phyloP scores from a whole-genome alignment of 2,797 vertebrate species.

The Sebastes iracundus region DNA sequence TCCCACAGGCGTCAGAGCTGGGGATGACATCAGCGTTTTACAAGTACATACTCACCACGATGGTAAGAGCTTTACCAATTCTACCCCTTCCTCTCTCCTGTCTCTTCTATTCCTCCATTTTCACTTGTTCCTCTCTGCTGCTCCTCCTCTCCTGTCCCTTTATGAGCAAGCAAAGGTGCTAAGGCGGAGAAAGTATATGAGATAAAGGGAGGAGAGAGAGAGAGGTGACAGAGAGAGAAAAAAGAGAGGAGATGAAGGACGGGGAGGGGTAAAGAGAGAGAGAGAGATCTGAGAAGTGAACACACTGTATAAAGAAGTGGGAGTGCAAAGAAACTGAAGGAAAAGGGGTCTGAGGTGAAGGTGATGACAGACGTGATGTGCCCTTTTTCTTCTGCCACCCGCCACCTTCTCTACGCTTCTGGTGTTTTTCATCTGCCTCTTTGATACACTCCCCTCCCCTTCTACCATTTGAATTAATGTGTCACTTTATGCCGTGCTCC shows the following conservation, averaged over 20 bases:
- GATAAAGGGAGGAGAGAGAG: slow-evolving; percentile 33
- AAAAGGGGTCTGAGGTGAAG: slow-evolving; percentile 61
- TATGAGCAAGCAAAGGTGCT: slow-evolving; percentile 36
- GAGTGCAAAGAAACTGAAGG: slow-evolving; percentile 18
- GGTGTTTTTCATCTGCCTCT: slow-evolving; percentile 63
- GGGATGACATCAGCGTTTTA: slow-evolving; percentile 93
- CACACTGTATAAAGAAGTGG: slow-evolving; percentile 48
- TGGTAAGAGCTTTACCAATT: slow-evolving; percentile 81
- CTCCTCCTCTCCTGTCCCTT: slow-evolving; percentile 34
- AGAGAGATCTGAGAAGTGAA: slow-evolving; percentile 41
- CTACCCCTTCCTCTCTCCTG: not conserved
- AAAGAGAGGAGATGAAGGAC: slow-evolving; percentile 27
- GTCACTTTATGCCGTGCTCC: slow-evolving; percentile 51
- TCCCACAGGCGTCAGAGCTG: slow-evolving; percentile 47
- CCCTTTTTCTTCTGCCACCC: slow-evolving; percentile 47
- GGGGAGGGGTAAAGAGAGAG: slow-evolving; percentile 17
- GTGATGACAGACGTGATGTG: slow-evolving; percentile 55
- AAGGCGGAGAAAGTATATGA: slow-evolving; percentile 28
- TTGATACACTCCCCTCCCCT: slow-evolving; percentile 59
- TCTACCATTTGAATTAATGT: slow-evolving; percentile 67
- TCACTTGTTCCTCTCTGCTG: not conserved
- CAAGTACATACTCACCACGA: slow-evolving; percentile 94
- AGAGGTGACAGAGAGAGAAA: slow-evolving; percentile 19
- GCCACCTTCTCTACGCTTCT: slow-evolving; percentile 41
- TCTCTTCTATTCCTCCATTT: slow-evolving; percentile 9